These are phyloP conservation scores for Clarias batrachus DNA, from an alignment of 2,113 vertebrate genomes.

Conservation along the genomic window DNA sequence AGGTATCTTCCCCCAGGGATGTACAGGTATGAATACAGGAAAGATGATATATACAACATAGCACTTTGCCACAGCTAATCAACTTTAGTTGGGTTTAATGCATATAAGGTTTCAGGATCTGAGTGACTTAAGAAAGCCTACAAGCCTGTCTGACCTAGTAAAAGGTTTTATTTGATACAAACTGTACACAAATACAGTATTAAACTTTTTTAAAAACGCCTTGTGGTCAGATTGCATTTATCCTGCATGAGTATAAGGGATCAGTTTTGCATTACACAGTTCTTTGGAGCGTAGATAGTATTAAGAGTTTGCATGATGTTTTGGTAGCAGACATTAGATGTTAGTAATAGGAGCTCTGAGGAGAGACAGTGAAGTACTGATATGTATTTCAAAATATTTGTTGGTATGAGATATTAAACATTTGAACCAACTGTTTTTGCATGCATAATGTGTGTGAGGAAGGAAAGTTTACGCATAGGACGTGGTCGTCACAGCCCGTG, in stretches of 20 bases:
- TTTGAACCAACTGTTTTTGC: neutral
- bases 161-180: neutral
- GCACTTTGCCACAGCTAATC: constrained; percentile 32
- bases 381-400: neutral
- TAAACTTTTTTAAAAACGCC: constrained; percentile 28
- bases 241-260: constrained; percentile 20
- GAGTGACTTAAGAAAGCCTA: constrained; percentile 33
- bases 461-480: neutral
- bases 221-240: constrained; percentile 11
- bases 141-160: constrained; percentile 36
- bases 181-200: constrained; percentile 37
- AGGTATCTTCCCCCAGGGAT: constrained; percentile 43
- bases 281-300: neutral
- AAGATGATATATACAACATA: constrained; percentile 51
- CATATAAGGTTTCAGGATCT: constrained; percentile 53
- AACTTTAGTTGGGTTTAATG: constrained; percentile 54
- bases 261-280: neutral
- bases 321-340: neutral
- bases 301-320: neutral
- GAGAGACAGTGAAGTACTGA: neutral
- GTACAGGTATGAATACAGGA: constrained; percentile 48
- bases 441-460: neutral
- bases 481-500: neutral
- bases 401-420: neutral
- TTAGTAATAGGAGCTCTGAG: neutral